Evolutionary conservation across 2,888 invertebrate species (phyloP).

Genomic region (Chrysolina americana): DNA sequence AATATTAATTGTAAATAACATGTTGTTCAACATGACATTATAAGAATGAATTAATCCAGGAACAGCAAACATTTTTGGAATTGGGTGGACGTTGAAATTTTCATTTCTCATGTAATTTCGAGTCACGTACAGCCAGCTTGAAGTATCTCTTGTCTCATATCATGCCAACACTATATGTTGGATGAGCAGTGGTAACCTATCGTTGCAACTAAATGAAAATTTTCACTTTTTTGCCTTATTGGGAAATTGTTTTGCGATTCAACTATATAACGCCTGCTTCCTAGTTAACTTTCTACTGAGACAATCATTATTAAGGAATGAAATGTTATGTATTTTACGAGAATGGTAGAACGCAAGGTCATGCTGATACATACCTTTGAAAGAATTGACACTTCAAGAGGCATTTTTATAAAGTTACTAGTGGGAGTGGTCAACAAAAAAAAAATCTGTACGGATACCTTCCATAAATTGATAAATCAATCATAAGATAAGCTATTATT

Average conservation of each 20-base stretch:
- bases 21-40: too few relatives aligned
- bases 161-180: neutral
- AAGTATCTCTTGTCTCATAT: neutral
- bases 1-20: too few relatives aligned
- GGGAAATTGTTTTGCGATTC: conserved; percentile 1
- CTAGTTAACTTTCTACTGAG: conserved; percentile 4
- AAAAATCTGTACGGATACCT: neutral
- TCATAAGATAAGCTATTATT: neutral
- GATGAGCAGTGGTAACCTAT: neutral
- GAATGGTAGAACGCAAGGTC: conserved; percentile 33
- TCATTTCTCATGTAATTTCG: too few relatives aligned
- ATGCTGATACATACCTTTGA: neutral
- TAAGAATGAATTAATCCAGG: too few relatives aligned
- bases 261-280: neutral
- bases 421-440: conserved; percentile 25
- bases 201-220: neutral
- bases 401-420: conserved; percentile 22
- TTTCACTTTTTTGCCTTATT: conserved; percentile 5
- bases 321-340: neutral
- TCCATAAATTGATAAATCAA: neutral
- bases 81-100: too few relatives aligned
- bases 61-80: too few relatives aligned
- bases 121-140: neutral
- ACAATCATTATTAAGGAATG: neutral
- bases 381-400: neutral